Evolutionary conservation across 1,140 invertebrate genomes (phyloP), one percentile per base, ranked within the genome.

Genomic region (Diorhabda elongata): DNA sequence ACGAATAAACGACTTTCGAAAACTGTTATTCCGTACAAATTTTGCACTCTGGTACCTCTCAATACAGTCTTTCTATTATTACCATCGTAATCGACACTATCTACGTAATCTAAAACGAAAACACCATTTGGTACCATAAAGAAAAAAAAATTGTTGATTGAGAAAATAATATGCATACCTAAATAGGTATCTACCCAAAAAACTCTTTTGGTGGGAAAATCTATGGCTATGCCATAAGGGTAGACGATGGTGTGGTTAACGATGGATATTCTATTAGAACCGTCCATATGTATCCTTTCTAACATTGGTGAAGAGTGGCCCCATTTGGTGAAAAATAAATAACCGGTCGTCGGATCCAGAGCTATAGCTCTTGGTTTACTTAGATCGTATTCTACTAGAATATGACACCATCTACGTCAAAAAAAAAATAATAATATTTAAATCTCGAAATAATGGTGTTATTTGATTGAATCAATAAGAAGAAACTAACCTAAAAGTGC

Each of bases 131-230:
- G 26, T 26, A 26, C 26, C 26, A 26, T 0, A 1, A 26, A 26
- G 26, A 26, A 26, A 26, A 26, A 26, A 26, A 26, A 26, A 1
- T 26, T 26, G 26, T 26, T 26, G 26, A 1, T 26, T 26, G 26
- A 26, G 26, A 26, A 26, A 26, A 26, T 26, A 26, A 26, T 26
- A 26, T 26, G n/a, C 47, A 8, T 52, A 52, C 47, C 47, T 52
- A 92, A 83, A 81, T 91, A 92, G 8, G 86, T 87, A 81, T 93
- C 91, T 52, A 90, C 88, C 90, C 91, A 94, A 81, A 93, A 94
- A 8, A 95, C 83, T 73, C 88, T 85, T 71, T 87, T 80, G 61
- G 86, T 87, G n/a, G 91, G 86, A 73, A 87, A 87, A 82, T 95
- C 92, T 11, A 92, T 81, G 26, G 89, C 84, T 9, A 92, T 81